Percentiles rank a stretch among this genome's conserved stretches.
phyloP scores from a whole-genome alignment of 2,797 vertebrate species.

The Epinephelus coioides region DNA sequence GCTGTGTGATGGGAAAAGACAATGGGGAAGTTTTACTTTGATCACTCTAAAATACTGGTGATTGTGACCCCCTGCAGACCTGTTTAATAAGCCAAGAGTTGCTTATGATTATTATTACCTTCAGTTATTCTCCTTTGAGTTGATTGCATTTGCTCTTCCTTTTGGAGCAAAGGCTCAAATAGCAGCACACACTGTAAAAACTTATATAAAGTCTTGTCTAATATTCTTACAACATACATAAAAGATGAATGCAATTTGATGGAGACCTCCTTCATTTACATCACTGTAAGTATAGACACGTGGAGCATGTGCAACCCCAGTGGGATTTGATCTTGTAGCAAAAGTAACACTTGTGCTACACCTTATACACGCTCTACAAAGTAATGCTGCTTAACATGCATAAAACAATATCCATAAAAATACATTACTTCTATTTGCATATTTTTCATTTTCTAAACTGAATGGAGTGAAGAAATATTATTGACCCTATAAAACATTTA shows the following conservation, averaged over 20 bases:
- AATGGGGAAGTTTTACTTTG: background rate
- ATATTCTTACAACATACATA: conserved; percentile 17
- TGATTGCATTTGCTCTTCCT: background rate
- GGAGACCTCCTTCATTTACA: background rate
- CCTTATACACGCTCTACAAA: background rate
- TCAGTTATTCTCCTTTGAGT: background rate
- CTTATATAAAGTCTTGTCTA: conserved; percentile 17
- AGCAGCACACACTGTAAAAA: background rate
- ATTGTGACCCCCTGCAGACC: background rate
- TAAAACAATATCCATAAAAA: conserved; percentile 1
- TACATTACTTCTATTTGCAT: background rate
- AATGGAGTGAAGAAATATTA: background rate
- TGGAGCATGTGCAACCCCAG: background rate
- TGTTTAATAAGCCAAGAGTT: background rate
- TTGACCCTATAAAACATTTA: background rate
- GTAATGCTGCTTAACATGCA: conserved; percentile 7
- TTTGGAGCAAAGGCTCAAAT: background rate
- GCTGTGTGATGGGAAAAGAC: background rate
- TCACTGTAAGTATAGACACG: background rate
- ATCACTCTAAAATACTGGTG: background rate
- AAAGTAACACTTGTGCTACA: background rate
- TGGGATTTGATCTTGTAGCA: background rate
- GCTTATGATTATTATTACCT: background rate
- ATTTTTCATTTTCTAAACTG: conserved; percentile 20
- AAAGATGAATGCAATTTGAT: conserved; percentile 5